Evolutionary conservation across 1,140 invertebrate species (phyloP).

Genomic region (Trichonephila inaurata): DNA sequence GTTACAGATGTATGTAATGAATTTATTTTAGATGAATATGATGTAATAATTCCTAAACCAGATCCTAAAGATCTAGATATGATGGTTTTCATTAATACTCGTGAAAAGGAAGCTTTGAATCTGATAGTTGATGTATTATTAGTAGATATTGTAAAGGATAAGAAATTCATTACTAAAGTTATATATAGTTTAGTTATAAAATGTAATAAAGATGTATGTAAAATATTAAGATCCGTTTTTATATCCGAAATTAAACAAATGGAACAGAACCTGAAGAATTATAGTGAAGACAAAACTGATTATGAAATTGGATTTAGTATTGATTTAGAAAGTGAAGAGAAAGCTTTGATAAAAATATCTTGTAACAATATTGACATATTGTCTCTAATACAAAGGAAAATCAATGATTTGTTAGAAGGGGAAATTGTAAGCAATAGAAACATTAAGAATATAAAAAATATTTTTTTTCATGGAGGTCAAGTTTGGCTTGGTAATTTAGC

Average conservation of each 20-base stretch:
- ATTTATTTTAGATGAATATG: neutral
- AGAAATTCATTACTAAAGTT: conserved; percentile 21
- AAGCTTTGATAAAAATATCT: neutral
- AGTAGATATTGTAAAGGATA: neutral
- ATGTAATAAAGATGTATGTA: conserved; percentile 24
- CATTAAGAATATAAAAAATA: conserved; percentile 1
- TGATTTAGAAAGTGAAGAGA: conserved; percentile 23
- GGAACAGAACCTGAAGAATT: neutral
- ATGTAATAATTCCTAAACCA: conserved; percentile 25
- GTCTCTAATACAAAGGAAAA: neutral
- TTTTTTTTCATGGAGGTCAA: conserved; percentile 54
- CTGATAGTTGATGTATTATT: neutral
- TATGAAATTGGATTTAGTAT: neutral
- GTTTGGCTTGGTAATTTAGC: conserved; percentile 23
- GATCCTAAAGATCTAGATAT: conserved; percentile 20
- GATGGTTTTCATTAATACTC: neutral
- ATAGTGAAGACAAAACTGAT: neutral
- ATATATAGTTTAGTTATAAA: neutral
- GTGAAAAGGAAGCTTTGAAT: neutral
- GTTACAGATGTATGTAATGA: conserved; percentile 12
- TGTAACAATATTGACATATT: conserved; percentile 9
- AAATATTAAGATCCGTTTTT: neutral
- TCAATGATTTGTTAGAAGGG: conserved; percentile 40
- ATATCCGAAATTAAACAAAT: conserved; percentile 2
- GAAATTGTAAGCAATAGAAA: neutral